phyloP scores from a whole-genome alignment of 2,113 vertebrate genomes.

The Diglossa brunneiventris region DNA sequence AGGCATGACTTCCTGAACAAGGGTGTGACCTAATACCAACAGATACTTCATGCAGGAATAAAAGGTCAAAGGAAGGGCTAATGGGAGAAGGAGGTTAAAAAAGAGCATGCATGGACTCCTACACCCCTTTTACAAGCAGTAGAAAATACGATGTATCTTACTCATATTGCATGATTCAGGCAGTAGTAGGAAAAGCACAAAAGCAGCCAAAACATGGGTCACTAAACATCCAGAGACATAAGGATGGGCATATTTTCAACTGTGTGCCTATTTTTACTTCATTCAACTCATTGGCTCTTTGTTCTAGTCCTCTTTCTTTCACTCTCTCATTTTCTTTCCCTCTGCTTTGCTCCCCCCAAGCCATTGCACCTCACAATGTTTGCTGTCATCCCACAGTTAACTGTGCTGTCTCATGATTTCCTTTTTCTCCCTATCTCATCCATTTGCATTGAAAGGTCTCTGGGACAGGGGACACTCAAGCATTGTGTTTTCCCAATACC shows the following conservation, averaged over 20 bases:
- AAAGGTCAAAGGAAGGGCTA: not conserved
- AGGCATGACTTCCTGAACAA: not conserved
- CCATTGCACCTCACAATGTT: not conserved
- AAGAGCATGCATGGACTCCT: not conserved
- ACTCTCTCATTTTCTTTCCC: not conserved
- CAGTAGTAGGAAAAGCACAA: not conserved
- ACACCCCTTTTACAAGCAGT: not conserved
- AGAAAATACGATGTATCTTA: not conserved
- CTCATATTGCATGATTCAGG: not conserved
- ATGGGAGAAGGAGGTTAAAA: not conserved
- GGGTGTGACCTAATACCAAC: not conserved
- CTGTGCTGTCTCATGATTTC: not conserved
- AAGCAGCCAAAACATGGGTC: not conserved
- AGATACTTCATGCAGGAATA: not conserved
- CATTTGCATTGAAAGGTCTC: constrained; percentile 52
- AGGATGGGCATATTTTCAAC: not conserved
- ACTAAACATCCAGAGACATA: not conserved
- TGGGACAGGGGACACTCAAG: not conserved
- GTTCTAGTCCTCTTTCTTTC: not conserved
- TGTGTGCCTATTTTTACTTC: not conserved
- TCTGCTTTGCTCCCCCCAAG: not conserved
- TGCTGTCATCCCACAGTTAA: not conserved
- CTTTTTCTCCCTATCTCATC: not conserved
- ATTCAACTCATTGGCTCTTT: not conserved
- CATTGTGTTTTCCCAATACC: not conserved